Evolutionary conservation across 2,888 invertebrate genomes (phyloP), one percentile per base, ranked within the genome.

Genomic region (Cataglyphis livida): DNA sequence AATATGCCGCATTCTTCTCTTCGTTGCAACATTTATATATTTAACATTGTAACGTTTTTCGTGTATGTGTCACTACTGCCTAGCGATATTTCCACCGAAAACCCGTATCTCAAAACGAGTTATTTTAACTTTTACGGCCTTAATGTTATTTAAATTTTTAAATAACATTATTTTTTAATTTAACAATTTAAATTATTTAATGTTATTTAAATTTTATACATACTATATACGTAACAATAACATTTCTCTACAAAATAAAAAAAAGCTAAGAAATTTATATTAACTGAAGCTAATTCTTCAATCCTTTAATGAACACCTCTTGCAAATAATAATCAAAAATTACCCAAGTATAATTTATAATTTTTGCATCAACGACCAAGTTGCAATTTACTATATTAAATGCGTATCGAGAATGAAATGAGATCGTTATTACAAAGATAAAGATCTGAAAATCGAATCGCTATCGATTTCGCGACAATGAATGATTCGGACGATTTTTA

Each of bases 401-500:
- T 38, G 35, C 48, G 48, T 6, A 68, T 51, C 21, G 54, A 54
- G 15, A 70, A 10, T 2, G 35, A 2, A 35, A 1, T 70, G 35
- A 70, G n/a, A 21, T 54, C 3, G 21, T 70, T 35, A 51, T 38
- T 35, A 38, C n/a, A 10, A 54, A 54, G 51, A 70, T 70, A 35
- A 70, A 54, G 9, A 21, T 70, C 15, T 21, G 15, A 70, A 51
- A 48, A 73, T 71, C 21, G 35, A 59, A 28, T n/a, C 4, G 41
- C 41, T 70, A n/a, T 65, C 59, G 70, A 65, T 61, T 65, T 38
- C 15, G 54, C 44, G 38, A 84, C 82, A 86, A 84, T 75, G 48
- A 84, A 86, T 75, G 57, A 84, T 48, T 51, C 64, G 25, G 35
- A 75, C 81, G 66, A 76, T 86, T 84, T 79, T 84, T 79, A 65